Evolutionary conservation across 2,888 invertebrate species (phyloP), one percentile per base, ranked within the genome.

Genomic region (Eilema griseolum): DNA sequence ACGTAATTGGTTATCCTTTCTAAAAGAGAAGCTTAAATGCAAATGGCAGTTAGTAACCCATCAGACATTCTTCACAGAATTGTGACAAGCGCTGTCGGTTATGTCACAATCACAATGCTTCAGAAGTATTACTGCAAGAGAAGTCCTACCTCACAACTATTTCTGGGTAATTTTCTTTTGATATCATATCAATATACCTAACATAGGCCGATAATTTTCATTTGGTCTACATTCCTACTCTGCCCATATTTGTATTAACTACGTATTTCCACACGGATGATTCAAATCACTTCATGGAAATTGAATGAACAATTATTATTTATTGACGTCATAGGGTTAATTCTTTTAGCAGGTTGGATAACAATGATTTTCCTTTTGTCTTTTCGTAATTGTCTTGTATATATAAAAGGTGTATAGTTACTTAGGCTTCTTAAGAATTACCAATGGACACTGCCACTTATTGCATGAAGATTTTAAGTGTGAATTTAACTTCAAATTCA

Each of bases 261-360:
- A 33, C 31, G 33, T 20, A 57, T 65, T 70, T 75, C 14, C 67
- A 62, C 61, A 24, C n/a, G 57, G 67, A 75, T 75, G 65, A 81
- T 71, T 80, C 70, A 73, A 70, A 70, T 75, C 63, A 69, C 71
- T 75, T 81, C 62, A 64, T 77, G 28, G 66, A 76, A 78, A 20
- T 59, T 16, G 59, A 66, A 70, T 75, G 68, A 76, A 73, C 76
- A 77, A 79, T 68, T 72, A 79, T 68, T 72, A 71, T 56, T 62
- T n/a, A 71, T n/a, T 74, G 71, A 73, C 76, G 72, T 78, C 78
- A 75, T 71, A 69, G n/a, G 59, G 28, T 59, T 33, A 37, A 65
- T 80, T 73, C 66, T 64, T 73, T 68, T 37, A 71, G 46, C 41
- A 61, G 59, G 59, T 69, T 70, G 28, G 56, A 74, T 66, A 75